Evolutionary conservation across 2,113 vertebrate species (phyloP), one percentile per base, ranked within the genome.

Genomic region (Pelusios castaneus): DNA sequence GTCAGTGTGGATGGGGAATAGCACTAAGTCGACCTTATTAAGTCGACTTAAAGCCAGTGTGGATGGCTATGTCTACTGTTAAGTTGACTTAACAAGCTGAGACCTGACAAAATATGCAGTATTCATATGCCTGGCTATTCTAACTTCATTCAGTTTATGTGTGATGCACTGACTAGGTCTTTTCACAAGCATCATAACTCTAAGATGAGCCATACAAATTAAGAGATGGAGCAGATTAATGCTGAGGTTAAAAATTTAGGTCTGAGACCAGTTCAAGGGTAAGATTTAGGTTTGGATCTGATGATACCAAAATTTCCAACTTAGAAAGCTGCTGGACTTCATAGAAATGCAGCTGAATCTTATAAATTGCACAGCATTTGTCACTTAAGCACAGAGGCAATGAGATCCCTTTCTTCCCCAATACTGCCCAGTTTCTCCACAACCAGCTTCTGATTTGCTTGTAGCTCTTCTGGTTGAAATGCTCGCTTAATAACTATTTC

Each of bases 331-430:
- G 17, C 34, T 19, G 34, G 60, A n/a, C 60, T n/a, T 54, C 52
- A 86, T 78, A 89, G 6, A 54, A 90, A 87, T 29, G 73, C 2
- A 77, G 27, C 6, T 85, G 9, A 76, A 92, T 84, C 89, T 76
- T 81, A 84, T 85, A 54, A 80, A 84, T 0, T 3, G 5, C 95
- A 77, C 0, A 0, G 38, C 95, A 80, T 95, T 96, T 95, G n/a
- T 80, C 51, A 89, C 93, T 97, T 95, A 93, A 96, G 91, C 41
- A 93, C 94, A 97, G 97, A 93, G 34, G 63, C 34, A n/a, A 67
- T 67, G 34, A n/a, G 34, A 17, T 58, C 63, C 31, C 63, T 67
- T 67, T 67, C 31, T 67, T 85, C 12, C 25, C 9, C 76, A 67
- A 0, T 24, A n/a, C 3, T 22, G 73, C 55, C 31, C 51, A 21